Base-by-base conservation (phyloP, 2,888 invertebrate genomes). In the Caenorhabditis imperialis region DNA sequence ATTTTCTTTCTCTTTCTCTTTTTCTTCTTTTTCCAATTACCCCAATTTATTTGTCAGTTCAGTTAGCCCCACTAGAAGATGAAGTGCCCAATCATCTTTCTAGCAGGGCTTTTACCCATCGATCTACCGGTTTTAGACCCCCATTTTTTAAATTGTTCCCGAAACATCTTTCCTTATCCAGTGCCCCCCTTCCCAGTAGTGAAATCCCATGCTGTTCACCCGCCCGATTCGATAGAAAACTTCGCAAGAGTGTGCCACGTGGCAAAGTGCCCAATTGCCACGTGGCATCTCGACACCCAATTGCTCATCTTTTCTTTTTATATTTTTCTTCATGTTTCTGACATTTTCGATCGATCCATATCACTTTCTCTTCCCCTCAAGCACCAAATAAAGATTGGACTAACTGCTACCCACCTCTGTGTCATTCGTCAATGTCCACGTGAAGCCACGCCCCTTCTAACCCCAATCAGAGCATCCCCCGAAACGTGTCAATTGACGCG, bases 81-180 rank as follows among this genome's bases (percentile, higher is more conserved):
- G 65, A 65, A 33, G 65, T 65, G 65, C 65, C 65, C 65, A 65
- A 65, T 65, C 65, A 27, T 18, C 40, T n/a, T n/a, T n/a, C n/a
- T n/a, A n/a, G n/a, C n/a, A n/a, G n/a, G n/a, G n/a, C n/a, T n/a
- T n/a, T n/a, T n/a, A n/a, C n/a, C n/a, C n/a, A n/a, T n/a, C n/a
- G n/a, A n/a, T n/a, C n/a, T 70, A 60, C 69, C 61, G 70, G 71
- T 62, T 61, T 18, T 45, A 25, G 14, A 22, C 48, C 33, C 38
- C 35, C 16, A 23, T 27, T 37, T 58, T 38, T 33, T 33, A 8
- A 44, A 37, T 25, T 20, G 48, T 51, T 25, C 18, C 18, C 30
- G 12, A 12, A 10, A 27, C 27, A 50, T 22, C 42, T 40, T 42
- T 65, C 50, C 65, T 50, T 48, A 55, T 65, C 55, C 40, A 27